These are phyloP conservation scores for Ophioninae sp. DNA, from an alignment of 2,888 invertebrate genomes.

Conservation along the genomic window DNA sequence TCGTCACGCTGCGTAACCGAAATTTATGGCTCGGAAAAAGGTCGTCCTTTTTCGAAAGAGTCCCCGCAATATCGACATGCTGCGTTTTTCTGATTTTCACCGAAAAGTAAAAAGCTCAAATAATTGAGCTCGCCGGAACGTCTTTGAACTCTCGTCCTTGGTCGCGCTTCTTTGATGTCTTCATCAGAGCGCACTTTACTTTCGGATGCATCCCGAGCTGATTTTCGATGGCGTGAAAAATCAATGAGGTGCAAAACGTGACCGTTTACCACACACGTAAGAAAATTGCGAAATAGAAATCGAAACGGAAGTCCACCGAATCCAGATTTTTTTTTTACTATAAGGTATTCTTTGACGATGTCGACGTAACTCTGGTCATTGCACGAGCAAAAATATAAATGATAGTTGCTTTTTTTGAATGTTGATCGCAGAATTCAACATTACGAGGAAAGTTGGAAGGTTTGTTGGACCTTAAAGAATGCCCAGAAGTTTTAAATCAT, in stretches of 20 bases:
- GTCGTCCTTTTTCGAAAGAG: neutral
- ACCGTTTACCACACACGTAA: neutral
- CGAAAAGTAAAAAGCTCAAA: neutral
- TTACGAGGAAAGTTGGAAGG: no score
- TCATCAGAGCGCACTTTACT: slow-evolving; percentile 47
- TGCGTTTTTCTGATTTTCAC: neutral
- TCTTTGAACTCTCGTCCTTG: slow-evolving; percentile 22
- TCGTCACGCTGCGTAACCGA: slow-evolving; percentile 72
- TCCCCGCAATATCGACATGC: neutral
- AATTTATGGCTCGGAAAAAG: slow-evolving; percentile 58
- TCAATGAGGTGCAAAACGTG: neutral
- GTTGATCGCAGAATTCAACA: no score
- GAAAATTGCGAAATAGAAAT: neutral
- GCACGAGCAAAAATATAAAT: neutral
- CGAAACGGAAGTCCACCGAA: neutral
- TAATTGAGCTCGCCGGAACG: neutral
- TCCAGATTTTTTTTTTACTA: neutral
- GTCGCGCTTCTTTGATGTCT: slow-evolving; percentile 44
- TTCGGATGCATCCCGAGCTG: slow-evolving; percentile 2
- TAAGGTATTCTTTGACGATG: neutral
- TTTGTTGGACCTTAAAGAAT: no score
- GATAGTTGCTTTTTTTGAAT: no score
- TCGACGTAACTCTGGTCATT: neutral
- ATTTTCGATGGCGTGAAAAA: neutral
- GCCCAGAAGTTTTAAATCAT: no score